Conservation (phyloP, 2,888 invertebrate genomes). For the Mythimna impura region DNA sequence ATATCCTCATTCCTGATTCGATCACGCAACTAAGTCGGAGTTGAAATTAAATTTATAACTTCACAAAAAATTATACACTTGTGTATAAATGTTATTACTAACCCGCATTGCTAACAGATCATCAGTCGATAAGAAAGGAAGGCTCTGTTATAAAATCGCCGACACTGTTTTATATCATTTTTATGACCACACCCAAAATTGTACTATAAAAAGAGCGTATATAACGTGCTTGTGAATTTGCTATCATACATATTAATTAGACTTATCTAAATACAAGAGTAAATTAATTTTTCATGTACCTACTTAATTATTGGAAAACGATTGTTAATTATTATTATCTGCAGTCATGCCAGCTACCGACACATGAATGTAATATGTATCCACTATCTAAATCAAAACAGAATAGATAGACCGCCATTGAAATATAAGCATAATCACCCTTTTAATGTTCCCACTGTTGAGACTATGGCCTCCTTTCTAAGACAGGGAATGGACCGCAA, state of each 20-base stretch:
- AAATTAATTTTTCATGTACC: conserved; percentile 57
- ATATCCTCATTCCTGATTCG: too few species aligned
- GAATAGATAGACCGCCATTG: background rate
- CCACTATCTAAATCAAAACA: conserved; percentile 28
- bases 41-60: conserved; percentile 69
- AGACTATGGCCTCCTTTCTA: too few species aligned
- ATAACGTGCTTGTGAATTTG: conserved; percentile 60
- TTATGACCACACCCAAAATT: conserved; percentile 64
- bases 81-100: conserved; percentile 67
- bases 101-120: conserved; percentile 70
- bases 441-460: too few species aligned
- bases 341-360: conserved; percentile 60
- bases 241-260: conserved; percentile 60
- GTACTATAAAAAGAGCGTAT: conserved; percentile 57
- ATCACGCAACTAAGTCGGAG: conserved; percentile 19
- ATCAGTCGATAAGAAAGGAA: conserved; percentile 69
- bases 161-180: conserved; percentile 69
- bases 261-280: conserved; percentile 49
- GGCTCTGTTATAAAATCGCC: conserved; percentile 71
- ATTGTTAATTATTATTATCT: conserved; percentile 56
- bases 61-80: conserved; percentile 61
- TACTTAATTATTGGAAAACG: conserved; percentile 55
- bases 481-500: too few species aligned
- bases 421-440: too few species aligned
- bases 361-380: conserved; percentile 24